Evolutionary conservation across 2,888 invertebrate species (phyloP), one percentile per base, ranked within the genome.

Genomic region (Cheilosia vulpina): DNA sequence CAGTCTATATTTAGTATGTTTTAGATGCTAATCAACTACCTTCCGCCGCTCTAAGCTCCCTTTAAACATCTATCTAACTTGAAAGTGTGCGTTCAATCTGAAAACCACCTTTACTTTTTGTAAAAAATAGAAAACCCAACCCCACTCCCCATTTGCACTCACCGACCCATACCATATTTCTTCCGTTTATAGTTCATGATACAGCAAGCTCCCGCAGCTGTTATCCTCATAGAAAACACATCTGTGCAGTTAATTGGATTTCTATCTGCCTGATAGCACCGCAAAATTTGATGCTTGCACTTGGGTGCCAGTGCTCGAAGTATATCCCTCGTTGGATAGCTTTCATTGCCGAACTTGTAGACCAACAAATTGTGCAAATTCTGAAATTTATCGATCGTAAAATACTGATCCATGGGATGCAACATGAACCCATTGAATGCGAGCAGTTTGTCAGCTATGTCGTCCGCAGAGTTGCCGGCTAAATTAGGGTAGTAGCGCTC

Each of bases 121-220:
- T 2, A 0, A 11, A 34, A 2, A 34, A n/a, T n/a, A n/a, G n/a
- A 45, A 45, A 4, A 43, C 4, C 6, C n/a, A n/a, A 55, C 11
- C 17, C n/a, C 17, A n/a, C 0, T 11, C 3, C 4, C 4, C 7
- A 24, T 11, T 9, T 1, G 27, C 6, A 62, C 50, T 13, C 41
- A 4, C 52, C 9, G 17, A 17, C 2, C 19, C 3, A 9, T 11
- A 3, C 2, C 24, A 24, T 24, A 21, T 15, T 1, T 89, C 0
- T 87, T 85, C 2, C 92, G 84, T 4, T 88, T 87, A 58, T 91
- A 91, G 78, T 92, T 92, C 75, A 91, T 91, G 77, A 91, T 88
- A 87, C 92, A 92, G 66, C 92, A 92, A 15, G 89, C 88, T 76
- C 92, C 89, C 3, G 90, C 84, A 5, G 90, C 89, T 19, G 91